These are phyloP conservation scores for Dolichoris vasculosae DNA, from an alignment of 1,140 invertebrate genomes.

Conservation along the genomic window DNA sequence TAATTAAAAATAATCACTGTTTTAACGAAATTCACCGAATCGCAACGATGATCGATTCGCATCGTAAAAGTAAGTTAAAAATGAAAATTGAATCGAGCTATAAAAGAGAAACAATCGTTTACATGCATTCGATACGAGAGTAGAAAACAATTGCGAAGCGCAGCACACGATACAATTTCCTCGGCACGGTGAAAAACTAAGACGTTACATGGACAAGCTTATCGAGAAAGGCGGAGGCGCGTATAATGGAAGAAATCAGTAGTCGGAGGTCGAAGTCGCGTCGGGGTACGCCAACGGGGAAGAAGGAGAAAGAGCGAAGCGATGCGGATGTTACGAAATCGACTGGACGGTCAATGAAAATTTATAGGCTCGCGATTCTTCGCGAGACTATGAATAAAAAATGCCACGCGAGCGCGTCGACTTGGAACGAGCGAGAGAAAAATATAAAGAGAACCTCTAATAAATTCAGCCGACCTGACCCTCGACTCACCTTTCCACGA, in stretches of 20 bases:
- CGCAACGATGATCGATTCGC: not conserved
- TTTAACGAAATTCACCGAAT: not conserved
- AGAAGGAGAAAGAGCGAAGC: not conserved
- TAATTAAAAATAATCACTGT: too few species aligned
- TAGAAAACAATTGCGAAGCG: not conserved
- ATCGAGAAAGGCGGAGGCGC: not conserved
- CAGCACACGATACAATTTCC: not conserved
- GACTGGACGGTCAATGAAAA: slow-evolving; percentile 49
- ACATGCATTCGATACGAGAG: not conserved
- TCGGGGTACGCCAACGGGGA: not conserved
- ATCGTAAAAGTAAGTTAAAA: not conserved
- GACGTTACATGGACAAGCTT: not conserved
- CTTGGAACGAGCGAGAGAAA: not conserved
- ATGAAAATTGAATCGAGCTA: not conserved
- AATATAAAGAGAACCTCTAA: slow-evolving; percentile 2
- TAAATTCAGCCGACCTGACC: slow-evolving; percentile 40
- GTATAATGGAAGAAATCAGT: slow-evolving; percentile 10
- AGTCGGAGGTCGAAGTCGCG: not conserved
- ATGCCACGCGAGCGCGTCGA: slow-evolving; percentile 11
- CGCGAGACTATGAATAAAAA: slow-evolving; percentile 52
- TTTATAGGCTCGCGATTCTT: slow-evolving; percentile 47
- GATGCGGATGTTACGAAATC: slow-evolving; percentile 18
- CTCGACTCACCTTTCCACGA: slow-evolving; percentile 31
- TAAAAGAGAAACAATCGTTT: not conserved
- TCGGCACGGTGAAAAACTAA: not conserved